Evolutionary conservation across 2,113 vertebrate genomes (phyloP).

Genomic region (Thamnophis sirtalis): DNA sequence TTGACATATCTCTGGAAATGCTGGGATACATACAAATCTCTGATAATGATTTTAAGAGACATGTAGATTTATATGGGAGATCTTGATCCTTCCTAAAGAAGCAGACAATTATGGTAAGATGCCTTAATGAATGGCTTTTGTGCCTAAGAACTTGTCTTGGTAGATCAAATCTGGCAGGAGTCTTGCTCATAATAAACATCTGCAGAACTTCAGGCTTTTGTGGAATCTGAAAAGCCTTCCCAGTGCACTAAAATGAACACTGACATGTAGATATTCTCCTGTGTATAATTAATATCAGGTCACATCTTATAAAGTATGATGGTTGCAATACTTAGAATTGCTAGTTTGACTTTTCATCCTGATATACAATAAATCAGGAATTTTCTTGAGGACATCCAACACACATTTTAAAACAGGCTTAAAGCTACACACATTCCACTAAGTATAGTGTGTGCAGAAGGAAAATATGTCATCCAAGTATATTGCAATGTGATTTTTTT

Average conservation of each 20-base stretch:
- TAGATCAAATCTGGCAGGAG: not conserved
- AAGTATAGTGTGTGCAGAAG: not conserved
- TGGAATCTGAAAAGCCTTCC: not conserved
- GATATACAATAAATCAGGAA: not conserved
- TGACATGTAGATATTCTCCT: not conserved
- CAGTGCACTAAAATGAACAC: not conserved
- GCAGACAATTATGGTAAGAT: not conserved
- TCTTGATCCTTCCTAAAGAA: not conserved
- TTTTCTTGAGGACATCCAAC: not conserved
- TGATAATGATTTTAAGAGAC: not conserved
- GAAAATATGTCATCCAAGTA: not conserved
- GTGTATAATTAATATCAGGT: not conserved
- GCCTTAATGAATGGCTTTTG: not conserved
- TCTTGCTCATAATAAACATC: not conserved
- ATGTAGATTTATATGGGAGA: not conserved
- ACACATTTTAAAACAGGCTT: not conserved
- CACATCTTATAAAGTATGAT: not conserved
- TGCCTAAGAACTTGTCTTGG: not conserved
- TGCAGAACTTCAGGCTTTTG: not conserved
- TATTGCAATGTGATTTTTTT: not conserved
- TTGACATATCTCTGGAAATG: not conserved
- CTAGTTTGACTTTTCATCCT: not conserved
- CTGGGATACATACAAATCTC: not conserved
- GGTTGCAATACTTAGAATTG: not conserved
- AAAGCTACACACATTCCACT: not conserved